phyloP scores from a whole-genome alignment of 2,113 vertebrate genomes.

The Rhea americana region DNA sequence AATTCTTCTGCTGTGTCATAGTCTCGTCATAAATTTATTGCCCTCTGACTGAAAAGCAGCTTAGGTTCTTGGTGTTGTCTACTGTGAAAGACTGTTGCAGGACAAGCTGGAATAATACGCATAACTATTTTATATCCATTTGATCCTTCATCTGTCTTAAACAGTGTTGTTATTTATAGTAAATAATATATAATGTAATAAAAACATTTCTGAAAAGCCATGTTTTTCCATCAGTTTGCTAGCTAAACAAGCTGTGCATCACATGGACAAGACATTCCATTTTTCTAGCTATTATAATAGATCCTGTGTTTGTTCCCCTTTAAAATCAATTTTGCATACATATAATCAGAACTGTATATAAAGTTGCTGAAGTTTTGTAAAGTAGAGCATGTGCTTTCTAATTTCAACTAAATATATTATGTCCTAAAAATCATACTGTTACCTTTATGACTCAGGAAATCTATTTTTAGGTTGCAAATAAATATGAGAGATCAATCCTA shows the following conservation, averaged over 20 bases:
- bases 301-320: neutral
- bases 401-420: neutral
- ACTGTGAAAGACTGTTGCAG: neutral
- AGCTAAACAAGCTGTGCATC: neutral
- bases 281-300: neutral
- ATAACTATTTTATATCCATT: neutral
- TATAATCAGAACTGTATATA: neutral
- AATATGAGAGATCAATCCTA: neutral
- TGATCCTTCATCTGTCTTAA: neutral
- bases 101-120: neutral
- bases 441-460: neutral
- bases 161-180: neutral
- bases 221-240: neutral
- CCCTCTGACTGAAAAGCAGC: neutral
- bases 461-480: neutral
- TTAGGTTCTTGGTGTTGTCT: neutral
- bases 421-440: neutral
- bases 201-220: neutral
- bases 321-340: neutral
- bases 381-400: neutral
- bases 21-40: neutral
- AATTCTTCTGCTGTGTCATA: neutral
- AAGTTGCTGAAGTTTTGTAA: neutral
- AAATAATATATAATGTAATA: neutral
- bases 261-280: rapidly evolving